These are phyloP conservation scores for Oligia fasciuncula DNA, from an alignment of 2,888 invertebrate species.

Conservation along the genomic window DNA sequence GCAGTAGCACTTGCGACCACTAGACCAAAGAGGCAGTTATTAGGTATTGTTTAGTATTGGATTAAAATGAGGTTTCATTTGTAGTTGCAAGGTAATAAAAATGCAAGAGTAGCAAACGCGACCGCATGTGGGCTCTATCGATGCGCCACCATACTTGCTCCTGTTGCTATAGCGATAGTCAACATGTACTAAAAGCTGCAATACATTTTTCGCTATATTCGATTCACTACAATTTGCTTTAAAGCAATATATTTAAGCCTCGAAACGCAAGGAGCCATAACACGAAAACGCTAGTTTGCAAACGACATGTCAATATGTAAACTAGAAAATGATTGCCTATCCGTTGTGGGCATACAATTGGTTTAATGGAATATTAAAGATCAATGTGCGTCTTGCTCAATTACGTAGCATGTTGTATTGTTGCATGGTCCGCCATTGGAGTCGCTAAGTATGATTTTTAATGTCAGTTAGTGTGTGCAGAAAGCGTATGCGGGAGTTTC, in stretches of 20 bases:
- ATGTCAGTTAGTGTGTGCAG: slow-evolving; percentile 84
- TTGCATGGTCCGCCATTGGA: slow-evolving; percentile 71
- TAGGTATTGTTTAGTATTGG: slow-evolving; percentile 50
- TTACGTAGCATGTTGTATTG: slow-evolving; percentile 71
- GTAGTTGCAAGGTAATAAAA: slow-evolving; percentile 70
- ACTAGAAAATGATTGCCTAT: slow-evolving; percentile 61
- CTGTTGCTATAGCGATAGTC: slow-evolving; percentile 62
- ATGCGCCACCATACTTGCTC: slow-evolving; percentile 72
- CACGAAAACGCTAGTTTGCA: slow-evolving; percentile 51
- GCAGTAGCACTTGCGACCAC: not conserved
- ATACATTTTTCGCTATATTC: slow-evolving; percentile 60
- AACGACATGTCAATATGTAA: slow-evolving; percentile 64
- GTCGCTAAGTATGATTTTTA: slow-evolving; percentile 84
- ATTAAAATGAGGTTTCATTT: slow-evolving; percentile 70
- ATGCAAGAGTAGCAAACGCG: slow-evolving; percentile 68
- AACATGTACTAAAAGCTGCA: slow-evolving; percentile 65
- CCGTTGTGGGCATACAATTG: slow-evolving; percentile 58
- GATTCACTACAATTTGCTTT: slow-evolving; percentile 55
- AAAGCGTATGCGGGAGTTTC: slow-evolving; percentile 87
- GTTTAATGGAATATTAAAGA: slow-evolving; percentile 67
- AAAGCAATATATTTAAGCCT: slow-evolving; percentile 53
- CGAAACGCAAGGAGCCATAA: slow-evolving; percentile 56
- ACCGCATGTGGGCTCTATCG: slow-evolving; percentile 83
- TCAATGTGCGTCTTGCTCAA: slow-evolving; percentile 68
- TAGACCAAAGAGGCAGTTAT: not conserved